Conservation (phyloP, 1,140 invertebrate species). For the Papilio aristodemus region DNA sequence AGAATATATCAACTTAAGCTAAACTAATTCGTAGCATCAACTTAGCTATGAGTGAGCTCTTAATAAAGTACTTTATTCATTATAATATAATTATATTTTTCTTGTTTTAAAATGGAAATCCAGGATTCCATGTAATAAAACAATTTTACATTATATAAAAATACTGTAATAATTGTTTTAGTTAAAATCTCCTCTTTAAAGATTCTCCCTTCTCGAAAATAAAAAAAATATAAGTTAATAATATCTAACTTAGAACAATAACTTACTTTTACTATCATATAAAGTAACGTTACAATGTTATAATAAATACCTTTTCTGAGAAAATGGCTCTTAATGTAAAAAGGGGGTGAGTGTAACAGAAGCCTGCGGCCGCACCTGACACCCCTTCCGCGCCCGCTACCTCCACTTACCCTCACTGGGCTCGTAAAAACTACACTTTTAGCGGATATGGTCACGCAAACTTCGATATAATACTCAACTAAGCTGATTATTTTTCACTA, state of each 20-base stretch:
- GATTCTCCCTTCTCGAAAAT: neutral
- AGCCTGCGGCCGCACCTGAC: conserved; percentile 26
- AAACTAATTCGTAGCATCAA: too few species aligned
- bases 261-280: conserved; percentile 19
- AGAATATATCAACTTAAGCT: too few species aligned
- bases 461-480: conserved; percentile 19
- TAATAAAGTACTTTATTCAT: too few species aligned
- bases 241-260: neutral
- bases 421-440: conserved; percentile 32
- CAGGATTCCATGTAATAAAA: too few species aligned
- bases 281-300: conserved; percentile 23
- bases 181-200: neutral
- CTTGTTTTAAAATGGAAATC: too few species aligned
- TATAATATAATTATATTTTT: too few species aligned
- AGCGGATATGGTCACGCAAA: conserved; percentile 30
- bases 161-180: too few species aligned
- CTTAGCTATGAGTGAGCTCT: too few species aligned
- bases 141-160: too few species aligned
- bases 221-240: neutral
- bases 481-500: conserved; percentile 9
- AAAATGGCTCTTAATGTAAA: conserved; percentile 27
- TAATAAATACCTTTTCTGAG: conserved; percentile 29
- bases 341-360: conserved; percentile 9
- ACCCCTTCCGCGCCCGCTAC: neutral
- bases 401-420: neutral